Conservation (phyloP, 2,113 vertebrate genomes). For the Serinus canaria region DNA sequence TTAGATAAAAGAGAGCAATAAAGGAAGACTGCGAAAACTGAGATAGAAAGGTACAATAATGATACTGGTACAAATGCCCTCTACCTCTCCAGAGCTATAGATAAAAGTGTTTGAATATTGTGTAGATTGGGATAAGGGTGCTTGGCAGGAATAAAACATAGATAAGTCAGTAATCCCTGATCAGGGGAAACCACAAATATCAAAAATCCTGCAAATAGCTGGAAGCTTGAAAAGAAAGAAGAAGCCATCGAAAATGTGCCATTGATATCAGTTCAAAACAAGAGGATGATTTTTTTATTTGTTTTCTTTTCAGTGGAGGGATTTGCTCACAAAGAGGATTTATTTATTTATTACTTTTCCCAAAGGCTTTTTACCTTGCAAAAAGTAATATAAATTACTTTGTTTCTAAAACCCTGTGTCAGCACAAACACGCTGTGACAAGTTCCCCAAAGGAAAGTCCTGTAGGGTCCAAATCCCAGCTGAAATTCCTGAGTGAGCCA, state of each 20-base stretch:
- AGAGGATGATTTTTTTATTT: background rate
- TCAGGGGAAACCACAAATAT: background rate
- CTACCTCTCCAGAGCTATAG: background rate
- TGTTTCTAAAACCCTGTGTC: background rate
- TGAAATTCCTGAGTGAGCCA: conserved; percentile 49
- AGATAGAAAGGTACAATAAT: background rate
- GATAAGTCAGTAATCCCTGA: background rate
- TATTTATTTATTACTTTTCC: conserved; percentile 1
- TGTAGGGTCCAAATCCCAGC: conserved; percentile 34
- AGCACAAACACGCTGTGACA: background rate
- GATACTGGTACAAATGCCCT: background rate
- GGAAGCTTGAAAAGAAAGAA: background rate
- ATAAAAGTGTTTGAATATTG: background rate
- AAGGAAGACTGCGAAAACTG: background rate
- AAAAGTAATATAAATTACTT: conserved; percentile 6
- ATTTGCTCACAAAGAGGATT: background rate
- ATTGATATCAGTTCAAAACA: background rate
- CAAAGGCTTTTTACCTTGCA: background rate
- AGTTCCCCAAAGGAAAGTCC: conserved; percentile 10
- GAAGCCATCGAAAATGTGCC: background rate
- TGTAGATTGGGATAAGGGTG: background rate
- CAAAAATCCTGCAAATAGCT: background rate
- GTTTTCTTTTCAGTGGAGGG: background rate
- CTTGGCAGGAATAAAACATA: background rate
- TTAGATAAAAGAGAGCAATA: background rate